Percentiles rank a stretch among this genome's conserved stretches.
Conservation (phyloP, 2,888 invertebrate species). For the Orthosia cruda region DNA sequence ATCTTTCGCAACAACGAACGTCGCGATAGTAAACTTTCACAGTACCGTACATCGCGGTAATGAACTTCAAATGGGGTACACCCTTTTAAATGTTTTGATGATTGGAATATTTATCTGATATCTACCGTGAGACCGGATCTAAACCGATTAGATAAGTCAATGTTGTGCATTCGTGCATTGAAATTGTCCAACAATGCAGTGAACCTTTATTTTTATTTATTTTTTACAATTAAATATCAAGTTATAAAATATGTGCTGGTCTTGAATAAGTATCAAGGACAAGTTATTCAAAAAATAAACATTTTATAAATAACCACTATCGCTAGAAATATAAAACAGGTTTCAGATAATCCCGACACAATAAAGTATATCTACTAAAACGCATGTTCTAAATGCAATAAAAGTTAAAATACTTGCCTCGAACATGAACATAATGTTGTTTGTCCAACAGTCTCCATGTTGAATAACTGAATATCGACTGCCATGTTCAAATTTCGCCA, state of each 20-base stretch:
- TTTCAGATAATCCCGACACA: background rate
- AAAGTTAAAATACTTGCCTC: constrained; percentile 63
- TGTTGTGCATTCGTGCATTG: background rate
- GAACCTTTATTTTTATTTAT: too few species aligned
- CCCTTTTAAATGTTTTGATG: too few species aligned
- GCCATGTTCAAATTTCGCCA: constrained; percentile 53
- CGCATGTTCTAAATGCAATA: background rate
- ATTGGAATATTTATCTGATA: too few species aligned
- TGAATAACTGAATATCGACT: constrained; percentile 73
- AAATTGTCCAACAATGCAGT: background rate
- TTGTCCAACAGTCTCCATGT: constrained; percentile 81
- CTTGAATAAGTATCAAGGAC: too few species aligned
- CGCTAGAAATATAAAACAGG: background rate
- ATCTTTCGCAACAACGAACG: too few species aligned
- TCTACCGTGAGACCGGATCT: background rate
- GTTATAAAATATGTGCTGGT: too few species aligned
- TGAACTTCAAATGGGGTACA: too few species aligned
- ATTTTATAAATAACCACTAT: too few species aligned
- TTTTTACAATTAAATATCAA: too few species aligned
- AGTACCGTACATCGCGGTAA: too few species aligned
- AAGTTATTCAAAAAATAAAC: too few species aligned
- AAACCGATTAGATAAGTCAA: background rate
- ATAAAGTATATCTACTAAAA: background rate
- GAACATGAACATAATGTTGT: constrained; percentile 78
- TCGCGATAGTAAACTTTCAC: too few species aligned